These are phyloP conservation scores for Suricata suricatta DNA, from an alignment of 2,113 vertebrate species.

Conservation along the genomic window DNA sequence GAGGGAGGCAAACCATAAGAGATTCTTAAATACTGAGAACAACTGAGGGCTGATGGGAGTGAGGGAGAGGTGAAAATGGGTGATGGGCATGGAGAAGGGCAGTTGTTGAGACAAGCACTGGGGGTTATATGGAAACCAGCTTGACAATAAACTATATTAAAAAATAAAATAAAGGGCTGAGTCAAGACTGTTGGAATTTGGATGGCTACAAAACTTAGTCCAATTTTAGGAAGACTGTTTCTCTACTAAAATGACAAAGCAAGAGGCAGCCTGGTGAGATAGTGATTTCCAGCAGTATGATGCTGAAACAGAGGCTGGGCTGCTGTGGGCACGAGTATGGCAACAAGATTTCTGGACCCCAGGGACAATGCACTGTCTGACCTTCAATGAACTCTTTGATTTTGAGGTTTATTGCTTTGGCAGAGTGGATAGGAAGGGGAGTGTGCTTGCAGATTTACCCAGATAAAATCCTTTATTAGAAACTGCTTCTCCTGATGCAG, in stretches of 20 bases:
- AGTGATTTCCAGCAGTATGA: background rate
- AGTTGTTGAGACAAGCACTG: no score
- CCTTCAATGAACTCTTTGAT: background rate
- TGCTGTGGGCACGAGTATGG: background rate
- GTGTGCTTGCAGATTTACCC: background rate
- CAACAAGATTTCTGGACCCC: background rate
- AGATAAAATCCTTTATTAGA: background rate
- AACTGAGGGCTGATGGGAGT: no score
- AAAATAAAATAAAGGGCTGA: background rate
- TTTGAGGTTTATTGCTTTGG: background rate
- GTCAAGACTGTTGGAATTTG: background rate
- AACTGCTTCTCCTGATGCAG: background rate
- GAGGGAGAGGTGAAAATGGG: no score
- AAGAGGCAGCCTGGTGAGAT: background rate
- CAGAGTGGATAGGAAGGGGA: background rate
- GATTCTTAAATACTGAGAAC: no score
- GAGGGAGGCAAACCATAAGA: no score
- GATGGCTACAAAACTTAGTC: background rate
- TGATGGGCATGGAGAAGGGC: no score
- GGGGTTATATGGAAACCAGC: no score
- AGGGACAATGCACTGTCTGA: background rate
- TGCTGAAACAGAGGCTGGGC: background rate
- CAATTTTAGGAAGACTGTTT: background rate
- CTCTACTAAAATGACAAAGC: background rate
- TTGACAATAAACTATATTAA: no score